A percentile compares a stretch with the other conserved stretches of the same genome.
phyloP scores from a whole-genome alignment of 2,113 vertebrate species.

The Coracopsis vasa region DNA sequence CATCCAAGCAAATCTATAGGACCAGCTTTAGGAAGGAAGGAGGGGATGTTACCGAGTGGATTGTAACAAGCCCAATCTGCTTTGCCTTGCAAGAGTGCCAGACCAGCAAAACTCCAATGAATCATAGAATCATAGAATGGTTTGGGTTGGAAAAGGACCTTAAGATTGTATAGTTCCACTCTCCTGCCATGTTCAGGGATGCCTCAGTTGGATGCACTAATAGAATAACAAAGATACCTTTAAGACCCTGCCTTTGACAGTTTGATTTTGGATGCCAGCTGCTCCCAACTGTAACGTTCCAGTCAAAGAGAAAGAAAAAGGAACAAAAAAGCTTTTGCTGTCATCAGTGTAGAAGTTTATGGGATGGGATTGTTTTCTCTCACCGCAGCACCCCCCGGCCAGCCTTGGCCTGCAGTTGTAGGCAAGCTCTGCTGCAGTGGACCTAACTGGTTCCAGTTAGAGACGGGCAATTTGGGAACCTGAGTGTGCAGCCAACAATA shows the following conservation, averaged over 20 bases:
- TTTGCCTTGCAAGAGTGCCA: background rate
- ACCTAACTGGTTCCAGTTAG: constrained; percentile 1
- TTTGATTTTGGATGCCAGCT: background rate
- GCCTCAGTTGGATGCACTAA: background rate
- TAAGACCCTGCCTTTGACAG: background rate
- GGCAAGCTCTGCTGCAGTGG: background rate
- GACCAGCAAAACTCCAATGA: background rate
- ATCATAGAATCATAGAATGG: background rate
- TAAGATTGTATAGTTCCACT: background rate
- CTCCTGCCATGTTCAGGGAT: background rate
- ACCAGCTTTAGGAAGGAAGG: background rate
- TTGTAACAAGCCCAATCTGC: background rate
- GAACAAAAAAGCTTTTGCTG: background rate
- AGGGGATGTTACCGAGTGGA: background rate
- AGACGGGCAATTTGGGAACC: constrained; percentile 38
- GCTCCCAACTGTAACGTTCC: background rate
- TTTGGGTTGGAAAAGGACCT: background rate
- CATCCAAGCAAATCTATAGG: background rate
- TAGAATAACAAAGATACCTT: background rate
- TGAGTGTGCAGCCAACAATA: constrained; percentile 39
- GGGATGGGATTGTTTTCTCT: constrained; percentile 42
- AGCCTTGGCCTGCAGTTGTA: background rate
- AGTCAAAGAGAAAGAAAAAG: background rate
- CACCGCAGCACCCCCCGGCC: background rate
- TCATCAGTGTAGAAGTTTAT: background rate